Evolutionary conservation across 2,797 vertebrate species (phyloP), one percentile per base, ranked within the genome.

Genomic region (Pelodytes ibericus): DNA sequence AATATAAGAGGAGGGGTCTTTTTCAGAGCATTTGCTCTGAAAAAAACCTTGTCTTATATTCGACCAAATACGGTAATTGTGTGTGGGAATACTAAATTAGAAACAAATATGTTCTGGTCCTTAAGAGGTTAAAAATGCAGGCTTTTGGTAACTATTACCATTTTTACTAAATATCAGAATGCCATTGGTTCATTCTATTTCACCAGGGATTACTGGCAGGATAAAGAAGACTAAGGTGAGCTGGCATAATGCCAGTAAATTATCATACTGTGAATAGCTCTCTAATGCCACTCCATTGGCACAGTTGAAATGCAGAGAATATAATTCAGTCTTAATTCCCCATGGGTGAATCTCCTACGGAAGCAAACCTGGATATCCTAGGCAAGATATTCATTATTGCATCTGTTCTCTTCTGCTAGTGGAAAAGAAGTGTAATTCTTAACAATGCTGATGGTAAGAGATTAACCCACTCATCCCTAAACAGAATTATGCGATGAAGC

Each of bases 341-440:
- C 26, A 24, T 61, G n/a, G 25, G 29, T 7, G 22, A 39, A 25
- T 4, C 44, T 57, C 41, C 22, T 41, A 62, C 22, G 0, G 10
- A 44, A 24, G 41, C 20, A 65, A 25, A 10, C 16, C n/a, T 44
- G 36, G 15, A 24, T 44, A 47, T 20, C 18, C 36, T 22, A 65
- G 63, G 36, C 22, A 47, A 65, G n/a, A 65, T 16, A 15, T 65
- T 44, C 63, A 25, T 65, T n/a, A n/a, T n/a, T n/a, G n/a, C n/a
- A n/a, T 24, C 39, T n/a, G 36, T 36, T 33, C 26, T 64, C 62
- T 44, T 16, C 13, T 44, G 41, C 2, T 13, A 11, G 3, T 36
- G 41, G 41, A 36, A 11, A 44, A 44, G 3, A 44, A 7, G 15
- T 13, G 10, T 11, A 44, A 44, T 15, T 44, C 41, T 6, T 44